These are phyloP conservation scores for Parapsyche elsis DNA, from an alignment of 1,140 invertebrate genomes.

Conservation along the genomic window DNA sequence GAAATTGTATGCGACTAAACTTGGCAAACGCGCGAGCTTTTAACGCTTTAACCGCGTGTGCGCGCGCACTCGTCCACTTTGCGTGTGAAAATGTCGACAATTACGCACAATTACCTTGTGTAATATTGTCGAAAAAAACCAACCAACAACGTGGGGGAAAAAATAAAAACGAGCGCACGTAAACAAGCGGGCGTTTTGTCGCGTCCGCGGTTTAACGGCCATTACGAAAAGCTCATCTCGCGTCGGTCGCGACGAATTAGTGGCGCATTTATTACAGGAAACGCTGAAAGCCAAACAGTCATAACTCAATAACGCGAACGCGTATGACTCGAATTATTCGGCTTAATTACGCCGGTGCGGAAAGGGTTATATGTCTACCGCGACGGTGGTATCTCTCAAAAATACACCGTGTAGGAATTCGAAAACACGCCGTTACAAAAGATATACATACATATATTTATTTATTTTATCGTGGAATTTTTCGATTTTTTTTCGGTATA, in stretches of 20 bases:
- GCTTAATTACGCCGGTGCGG: slow-evolving; percentile 39
- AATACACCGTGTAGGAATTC: too few relatives aligned
- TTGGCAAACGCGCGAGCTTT: too few relatives aligned
- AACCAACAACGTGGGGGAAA: neutral
- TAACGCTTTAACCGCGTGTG: too few relatives aligned
- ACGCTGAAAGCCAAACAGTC: slow-evolving; percentile 42
- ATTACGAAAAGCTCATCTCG: slow-evolving; percentile 51
- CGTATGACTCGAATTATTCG: slow-evolving; percentile 39
- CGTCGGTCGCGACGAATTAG: slow-evolving; percentile 53
- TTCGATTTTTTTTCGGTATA: too few relatives aligned
- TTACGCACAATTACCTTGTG: neutral
- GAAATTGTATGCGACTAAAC: too few relatives aligned
- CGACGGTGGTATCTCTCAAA: too few relatives aligned
- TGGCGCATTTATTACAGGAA: slow-evolving; percentile 55
- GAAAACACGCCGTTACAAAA: too few relatives aligned
- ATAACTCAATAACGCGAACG: slow-evolving; percentile 44
- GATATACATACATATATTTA: too few relatives aligned
- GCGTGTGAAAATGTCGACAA: neutral
- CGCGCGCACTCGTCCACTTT: neutral
- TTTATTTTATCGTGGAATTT: too few relatives aligned
- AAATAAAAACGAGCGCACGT: neutral
- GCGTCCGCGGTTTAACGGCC: slow-evolving; percentile 27
- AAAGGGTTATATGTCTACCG: slow-evolving; percentile 36
- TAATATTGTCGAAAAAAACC: neutral
- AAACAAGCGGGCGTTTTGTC: neutral